Base-by-base conservation (phyloP, 2,888 invertebrate species). In the Xylocampa areola region DNA sequence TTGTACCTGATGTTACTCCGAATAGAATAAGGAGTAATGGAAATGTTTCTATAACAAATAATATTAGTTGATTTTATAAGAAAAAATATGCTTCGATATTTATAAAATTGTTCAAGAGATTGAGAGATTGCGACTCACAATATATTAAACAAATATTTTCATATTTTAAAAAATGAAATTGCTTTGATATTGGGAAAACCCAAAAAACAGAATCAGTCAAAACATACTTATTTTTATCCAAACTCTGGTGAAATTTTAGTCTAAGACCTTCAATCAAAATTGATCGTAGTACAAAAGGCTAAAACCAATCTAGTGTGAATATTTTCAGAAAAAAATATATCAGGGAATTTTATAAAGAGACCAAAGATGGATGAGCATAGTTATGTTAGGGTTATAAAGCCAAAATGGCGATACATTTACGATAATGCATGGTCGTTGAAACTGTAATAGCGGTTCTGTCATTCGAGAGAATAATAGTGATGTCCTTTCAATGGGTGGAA, bases 1-100 rank as follows among this genome's bases (percentile, higher is more conserved):
- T 96, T 30, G 98, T 96, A n/a, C 97, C 97, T 40, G 97, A 97
- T 68, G 97, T 96, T 47, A 97, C 96, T 53, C 97, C 98, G 73
- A 97, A 97, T 49, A 98, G 95, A 62, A 98, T 97, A 76, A 98
- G 94, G 2, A 97, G 94, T 52, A 97, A 93, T 3, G 97, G 97
- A 71, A 97, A 96, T 51, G 95, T 95, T 94, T 97, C 97, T 96
- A 95, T 32, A 94, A 94, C 52, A 60, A 77, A 79, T 52, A 19
- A 17, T 21, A 19, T 30, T 44, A 7, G 4, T 41, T 25, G 25
- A 8, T 25, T 8, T 25, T 1, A 25, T 25, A 8, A 4, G 5
- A 21, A 21, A 21, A 4, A 5, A 21, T 21, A 4, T 25, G 6
- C 7, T 8, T 7, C 7, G 10, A 25, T 8, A 25, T 25, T 6